Evolutionary conservation across 2,113 vertebrate genomes (phyloP), one percentile per base, ranked within the genome.

Genomic region (Cricetomys ansorgei): DNA sequence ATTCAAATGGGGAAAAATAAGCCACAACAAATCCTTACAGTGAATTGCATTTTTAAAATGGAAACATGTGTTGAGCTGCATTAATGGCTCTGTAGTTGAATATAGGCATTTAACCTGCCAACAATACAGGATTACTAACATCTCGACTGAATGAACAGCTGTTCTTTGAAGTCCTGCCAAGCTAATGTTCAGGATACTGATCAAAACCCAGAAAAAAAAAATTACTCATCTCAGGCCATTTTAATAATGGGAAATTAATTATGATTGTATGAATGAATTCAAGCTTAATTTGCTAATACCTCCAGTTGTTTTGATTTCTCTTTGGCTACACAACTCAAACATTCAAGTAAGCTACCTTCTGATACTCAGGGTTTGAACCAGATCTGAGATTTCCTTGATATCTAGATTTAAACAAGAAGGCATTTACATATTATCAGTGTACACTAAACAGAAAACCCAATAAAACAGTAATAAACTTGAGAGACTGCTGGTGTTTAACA

Each of bases 241-340:
- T 96, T 90, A 96, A 92, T 91, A 96, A 95, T 94, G 72, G 94
- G 95, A 96, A 73, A 77, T 89, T 98, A 97, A 98, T 98, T 98
- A 98, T 94, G 84, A 96, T 67, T 94, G 11, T 76, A 37, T 62
- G 43, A 96, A 96, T 94, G 94, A 94, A 53, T 96, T 97, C 89
- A 95, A 97, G 77, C 89, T 97, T 89, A 97, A 97, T 95, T 96
- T 94, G 75, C 96, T 96, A 98, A 98, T 89, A 95, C 91, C 88
- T 97, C 90, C 64, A 94, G 92, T 91, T 97, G 89, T 97, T 98
- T 98, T 75, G 89, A 93, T 77, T 97, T 57, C 23, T 98, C 91
- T 98, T 98, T 96, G 94, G 83, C 72, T 97, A 97, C 86, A 95
- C 91, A 97, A 95, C 95, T 93, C 97, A 98, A 98, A 98, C 98